phyloP scores from a whole-genome alignment of 2,888 invertebrate genomes.

The Uropetala carovei region DNA sequence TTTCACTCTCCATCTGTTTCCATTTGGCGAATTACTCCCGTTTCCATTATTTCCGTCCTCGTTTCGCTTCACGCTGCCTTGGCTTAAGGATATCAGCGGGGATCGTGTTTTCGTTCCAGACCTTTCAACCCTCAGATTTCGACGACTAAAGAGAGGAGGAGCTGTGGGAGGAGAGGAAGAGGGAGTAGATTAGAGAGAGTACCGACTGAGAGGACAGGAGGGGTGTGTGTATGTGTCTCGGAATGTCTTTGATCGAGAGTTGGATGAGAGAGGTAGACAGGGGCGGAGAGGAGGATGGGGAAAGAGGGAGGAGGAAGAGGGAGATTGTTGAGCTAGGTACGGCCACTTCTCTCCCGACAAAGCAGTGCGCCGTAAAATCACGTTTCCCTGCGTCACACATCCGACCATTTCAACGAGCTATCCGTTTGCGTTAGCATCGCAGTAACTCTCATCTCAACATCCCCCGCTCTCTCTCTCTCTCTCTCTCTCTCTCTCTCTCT shows the following conservation, averaged over 20 bases:
- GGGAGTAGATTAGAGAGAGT: not conserved
- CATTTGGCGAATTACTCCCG: not conserved
- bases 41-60: not conserved
- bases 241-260: not conserved
- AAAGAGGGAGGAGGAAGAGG: not conserved
- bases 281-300: not conserved
- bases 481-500: not conserved
- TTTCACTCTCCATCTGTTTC: not conserved
- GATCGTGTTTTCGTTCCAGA: not conserved
- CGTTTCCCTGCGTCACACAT: constrained; percentile 8
- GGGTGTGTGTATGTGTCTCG: not conserved
- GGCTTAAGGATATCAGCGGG: not conserved
- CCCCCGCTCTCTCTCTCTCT: not conserved
- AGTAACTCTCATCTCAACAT: no score
- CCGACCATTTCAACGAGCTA: not conserved
- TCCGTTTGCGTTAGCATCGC: not conserved
- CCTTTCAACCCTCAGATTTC: no score
- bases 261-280: not conserved
- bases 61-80: not conserved
- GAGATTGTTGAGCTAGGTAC: not conserved
- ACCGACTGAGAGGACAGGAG: no score
- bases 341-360: not conserved
- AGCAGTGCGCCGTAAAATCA: not conserved
- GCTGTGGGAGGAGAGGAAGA: not conserved
- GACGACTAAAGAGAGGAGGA: not conserved